Base-by-base conservation (phyloP, 2,797 vertebrate genomes). In the Yasuhikotakia modesta region DNA sequence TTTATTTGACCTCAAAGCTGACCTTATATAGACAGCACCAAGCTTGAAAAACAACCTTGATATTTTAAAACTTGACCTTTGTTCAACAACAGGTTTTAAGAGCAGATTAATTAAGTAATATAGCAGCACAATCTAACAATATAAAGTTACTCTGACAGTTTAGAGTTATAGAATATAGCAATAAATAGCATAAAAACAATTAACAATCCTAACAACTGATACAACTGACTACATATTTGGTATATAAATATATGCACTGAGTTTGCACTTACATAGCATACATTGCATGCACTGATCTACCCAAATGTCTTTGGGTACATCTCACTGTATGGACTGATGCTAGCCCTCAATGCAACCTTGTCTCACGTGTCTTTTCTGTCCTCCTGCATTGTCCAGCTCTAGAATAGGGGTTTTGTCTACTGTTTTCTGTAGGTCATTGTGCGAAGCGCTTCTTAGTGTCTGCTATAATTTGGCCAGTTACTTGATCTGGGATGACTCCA, bases 401-500 rank as follows among this genome's bases (percentile, higher is more conserved):
- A 94, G 92, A 96, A 95, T 94, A 88, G 91, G 66, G 87, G 83
- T 92, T 92, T 95, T 96, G 94, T 96, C 88, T 92, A 86, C 87
- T 83, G 80, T 85, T 92, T 91, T 92, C 92, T 91, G 91, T 90
- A 89, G 94, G 93, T 94, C 93, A 94, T 94, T 94, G 92, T 91
- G 87, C 90, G 89, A 92, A 94, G 91, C 92, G 90, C 93, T 93
- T 95, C 92, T 95, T 94, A 94, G 94, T 94, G 94, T 95, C 94
- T 93, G 90, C 93, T 94, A 94, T 94, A 95, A 95, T 95, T 96
- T 93, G 90, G 91, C 88, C 91, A 90, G 95, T 94, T 96, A 95
- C 91, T 91, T 85, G 87, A 91, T 89, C 92, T 81, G 82, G 80
- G 91, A 93, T 92, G 91, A 81, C 88, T 83, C 91, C 89, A 92